phyloP scores from a whole-genome alignment of 2,113 vertebrate genomes.

The Pituophis catenifer region DNA sequence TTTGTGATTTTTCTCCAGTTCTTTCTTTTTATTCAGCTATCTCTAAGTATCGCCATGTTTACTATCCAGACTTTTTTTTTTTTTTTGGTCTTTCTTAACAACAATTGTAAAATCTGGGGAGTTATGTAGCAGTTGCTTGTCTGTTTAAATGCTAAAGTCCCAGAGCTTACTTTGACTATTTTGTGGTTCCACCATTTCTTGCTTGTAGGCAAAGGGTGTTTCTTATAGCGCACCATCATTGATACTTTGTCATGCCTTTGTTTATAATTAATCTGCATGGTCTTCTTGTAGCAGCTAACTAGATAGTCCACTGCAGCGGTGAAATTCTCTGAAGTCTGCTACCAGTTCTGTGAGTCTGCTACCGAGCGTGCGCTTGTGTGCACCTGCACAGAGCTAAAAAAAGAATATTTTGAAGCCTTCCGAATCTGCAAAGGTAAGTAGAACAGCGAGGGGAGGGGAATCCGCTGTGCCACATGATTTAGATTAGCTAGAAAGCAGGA shows the following conservation, averaged over 20 bases:
- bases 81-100: background rate
- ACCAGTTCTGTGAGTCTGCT: too few relatives aligned
- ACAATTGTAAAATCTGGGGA: background rate
- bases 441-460: too few relatives aligned
- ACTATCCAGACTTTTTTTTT: background rate
- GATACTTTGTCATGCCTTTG: background rate
- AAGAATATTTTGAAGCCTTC: too few relatives aligned
- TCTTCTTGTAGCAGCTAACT: background rate
- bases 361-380: too few relatives aligned
- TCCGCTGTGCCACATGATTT: too few relatives aligned
- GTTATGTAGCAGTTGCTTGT: background rate
- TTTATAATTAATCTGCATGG: background rate
- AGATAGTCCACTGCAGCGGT: too few relatives aligned
- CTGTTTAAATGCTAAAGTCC: background rate
- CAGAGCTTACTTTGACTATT: background rate
- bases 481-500: too few relatives aligned
- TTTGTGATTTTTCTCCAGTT: background rate
- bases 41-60: background rate
- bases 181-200: background rate
- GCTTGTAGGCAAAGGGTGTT: background rate
- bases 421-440: too few relatives aligned
- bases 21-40: background rate
- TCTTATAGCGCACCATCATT: background rate
- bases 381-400: too few relatives aligned
- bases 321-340: too few relatives aligned